Percentiles rank a stretch among this genome's conserved stretches.
Evolutionary conservation across 2,888 invertebrate species (phyloP).

Genomic region (Nephrotoma guestfalica): DNA sequence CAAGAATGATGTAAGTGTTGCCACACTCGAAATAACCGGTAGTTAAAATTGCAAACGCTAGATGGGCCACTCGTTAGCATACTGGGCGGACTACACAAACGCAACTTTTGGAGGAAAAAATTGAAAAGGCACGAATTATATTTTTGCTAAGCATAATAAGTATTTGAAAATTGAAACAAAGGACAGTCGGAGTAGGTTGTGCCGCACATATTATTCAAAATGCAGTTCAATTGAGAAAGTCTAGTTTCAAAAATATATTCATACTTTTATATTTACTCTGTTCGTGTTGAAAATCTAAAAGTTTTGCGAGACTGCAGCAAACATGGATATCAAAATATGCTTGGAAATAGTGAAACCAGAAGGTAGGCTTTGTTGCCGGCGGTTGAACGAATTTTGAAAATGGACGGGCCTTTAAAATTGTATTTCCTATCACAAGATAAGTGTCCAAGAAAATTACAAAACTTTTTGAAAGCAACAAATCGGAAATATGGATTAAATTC

Average conservation of each 20-base stretch:
- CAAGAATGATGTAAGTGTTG: no score
- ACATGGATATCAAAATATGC: not conserved
- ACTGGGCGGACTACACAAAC: not conserved
- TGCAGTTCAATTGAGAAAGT: not conserved
- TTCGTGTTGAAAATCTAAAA: conserved; percentile 1
- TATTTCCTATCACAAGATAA: not conserved
- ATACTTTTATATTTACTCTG: conserved; percentile 1
- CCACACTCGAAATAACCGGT: no score
- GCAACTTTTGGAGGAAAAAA: not conserved
- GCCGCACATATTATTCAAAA: not conserved
- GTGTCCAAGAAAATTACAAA: not conserved
- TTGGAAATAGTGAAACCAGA: not conserved
- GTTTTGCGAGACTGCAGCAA: not conserved
- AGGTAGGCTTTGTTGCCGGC: not conserved
- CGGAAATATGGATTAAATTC: not conserved
- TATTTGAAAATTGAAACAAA: not conserved
- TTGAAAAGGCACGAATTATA: not conserved
- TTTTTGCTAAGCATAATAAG: not conserved
- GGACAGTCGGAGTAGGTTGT: not conserved
- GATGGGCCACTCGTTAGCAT: no score
- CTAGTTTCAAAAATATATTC: not conserved
- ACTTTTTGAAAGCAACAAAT: not conserved
- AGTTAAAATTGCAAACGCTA: no score
- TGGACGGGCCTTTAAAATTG: not conserved
- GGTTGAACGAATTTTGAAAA: not conserved